Evolutionary conservation across 2,797 vertebrate genomes (phyloP), one percentile per base, ranked within the genome.

Genomic region (Dicrostonyx torquatus): DNA sequence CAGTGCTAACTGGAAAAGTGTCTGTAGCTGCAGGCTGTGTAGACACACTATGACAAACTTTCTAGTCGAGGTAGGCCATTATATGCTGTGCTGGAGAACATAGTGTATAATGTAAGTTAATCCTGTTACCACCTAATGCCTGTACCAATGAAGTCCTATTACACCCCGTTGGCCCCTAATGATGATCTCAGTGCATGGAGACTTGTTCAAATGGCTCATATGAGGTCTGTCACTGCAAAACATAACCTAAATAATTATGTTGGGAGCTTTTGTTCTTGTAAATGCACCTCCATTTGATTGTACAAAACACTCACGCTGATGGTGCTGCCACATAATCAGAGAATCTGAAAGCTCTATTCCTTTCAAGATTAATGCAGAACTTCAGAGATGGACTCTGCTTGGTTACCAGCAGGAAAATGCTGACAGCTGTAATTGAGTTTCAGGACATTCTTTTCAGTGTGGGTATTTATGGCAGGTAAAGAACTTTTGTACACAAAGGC

Each of bases 381-480:
- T 94, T 72, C 90, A 96, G 95, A 96, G 58, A 93, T 94, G 94
- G 86, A 85, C 92, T 87, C 29, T 62, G 93, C 94, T 87, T 48
- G 73, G 78, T 78, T 85, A 94, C 76, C 92, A 97, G 91, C 9
- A 93, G 95, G 91, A 96, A 95, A 96, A 94, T 58, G 95, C 96
- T 75, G 79, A 84, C 62, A 91, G 94, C 70, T 75, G 2, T 55
- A 85, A 94, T 0, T 66, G 86, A 89, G 43, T 37, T 62, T 68
- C 34, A 48, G 53, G 12, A 53, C 43, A 22, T 95, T 84, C 55
- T 50, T 97, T 95, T 93, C 83, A 76, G 45, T 88, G 83, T 66
- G 95, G 92, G 95, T 97, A 94, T 97, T 98, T 97, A 97, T 22
- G 92, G 88, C 11, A 95, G 91, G 90, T 95, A 97, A 97, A 97